A percentile compares a stretch with the other conserved stretches of the same genome.
phyloP scores from a whole-genome alignment of 30 jellyfish, hydroid and myxozoan genomes.

The Aurelia sp. region DNA sequence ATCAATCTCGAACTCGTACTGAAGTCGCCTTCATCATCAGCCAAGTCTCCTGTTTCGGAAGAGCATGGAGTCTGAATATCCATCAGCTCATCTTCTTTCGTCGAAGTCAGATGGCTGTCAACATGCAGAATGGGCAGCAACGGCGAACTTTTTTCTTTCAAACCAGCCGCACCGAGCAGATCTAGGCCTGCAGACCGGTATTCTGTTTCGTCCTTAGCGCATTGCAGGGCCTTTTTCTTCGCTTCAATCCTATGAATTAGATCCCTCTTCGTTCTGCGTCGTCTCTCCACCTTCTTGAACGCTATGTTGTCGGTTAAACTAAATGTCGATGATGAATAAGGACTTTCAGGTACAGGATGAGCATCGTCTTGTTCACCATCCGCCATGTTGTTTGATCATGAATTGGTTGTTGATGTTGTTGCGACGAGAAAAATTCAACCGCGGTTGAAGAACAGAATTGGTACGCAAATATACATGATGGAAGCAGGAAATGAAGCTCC shows the following conservation, averaged over 20 bases:
- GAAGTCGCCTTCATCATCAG: no score
- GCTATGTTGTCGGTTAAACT: not conserved
- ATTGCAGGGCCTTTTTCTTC: not conserved
- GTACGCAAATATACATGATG: not conserved
- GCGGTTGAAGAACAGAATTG: not conserved
- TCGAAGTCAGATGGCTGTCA: not conserved
- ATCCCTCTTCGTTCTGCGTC: not conserved
- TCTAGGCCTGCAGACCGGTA: conserved; percentile 4
- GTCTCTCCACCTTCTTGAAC: not conserved
- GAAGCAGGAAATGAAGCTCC: no score
- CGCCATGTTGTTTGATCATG: not conserved
- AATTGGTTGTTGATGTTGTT: not conserved
- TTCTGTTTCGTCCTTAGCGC: not conserved
- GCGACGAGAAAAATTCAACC: not conserved
- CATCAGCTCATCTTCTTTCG: not conserved
- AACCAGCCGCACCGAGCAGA: conserved; percentile 1
- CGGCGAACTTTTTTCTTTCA: not conserved
- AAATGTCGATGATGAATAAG: not conserved
- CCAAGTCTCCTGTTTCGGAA: not conserved
- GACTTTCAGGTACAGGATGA: not conserved
- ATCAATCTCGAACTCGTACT: not conserved
- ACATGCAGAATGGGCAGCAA: not conserved
- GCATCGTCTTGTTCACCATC: not conserved
- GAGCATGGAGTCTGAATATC: not conserved
- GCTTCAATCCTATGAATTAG: not conserved